Percentiles rank a stretch among this genome's conserved stretches.
These are phyloP conservation scores for Muscicapa comitata DNA, from an alignment of 2,797 vertebrate species.

Conservation along the genomic window DNA sequence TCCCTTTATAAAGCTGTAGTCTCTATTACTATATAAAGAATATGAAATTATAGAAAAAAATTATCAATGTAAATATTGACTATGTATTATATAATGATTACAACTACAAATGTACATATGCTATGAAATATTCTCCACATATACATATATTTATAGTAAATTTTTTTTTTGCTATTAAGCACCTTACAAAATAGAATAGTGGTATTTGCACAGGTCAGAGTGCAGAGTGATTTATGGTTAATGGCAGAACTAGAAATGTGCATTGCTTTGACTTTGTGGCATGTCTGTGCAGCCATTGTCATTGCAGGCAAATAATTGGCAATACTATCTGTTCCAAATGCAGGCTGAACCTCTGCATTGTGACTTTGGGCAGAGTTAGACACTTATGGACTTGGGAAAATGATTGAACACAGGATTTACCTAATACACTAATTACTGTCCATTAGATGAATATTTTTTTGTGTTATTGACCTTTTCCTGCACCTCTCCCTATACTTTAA, in stretches of 20 bases:
- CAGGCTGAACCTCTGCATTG: background rate
- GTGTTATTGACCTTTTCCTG: background rate
- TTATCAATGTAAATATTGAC: no score
- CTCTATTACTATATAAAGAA: background rate
- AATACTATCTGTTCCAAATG: background rate
- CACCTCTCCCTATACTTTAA: background rate
- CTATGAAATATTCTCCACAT: rapidly evolving
- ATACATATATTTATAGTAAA: rapidly evolving
- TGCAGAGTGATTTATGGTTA: background rate
- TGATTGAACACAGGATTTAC: background rate
- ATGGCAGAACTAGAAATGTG: background rate
- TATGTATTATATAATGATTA: background rate
- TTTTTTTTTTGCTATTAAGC: background rate
- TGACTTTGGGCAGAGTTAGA: background rate
- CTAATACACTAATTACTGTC: background rate
- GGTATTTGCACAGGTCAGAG: background rate
- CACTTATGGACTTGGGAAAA: background rate
- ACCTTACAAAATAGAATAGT: background rate
- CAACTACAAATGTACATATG: background rate
- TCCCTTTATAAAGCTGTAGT: background rate
- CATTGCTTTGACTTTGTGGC: background rate
- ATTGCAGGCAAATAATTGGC: background rate
- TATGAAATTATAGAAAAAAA: background rate
- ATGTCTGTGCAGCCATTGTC: background rate
- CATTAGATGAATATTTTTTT: background rate